These are phyloP conservation scores for Cetonia aurata DNA, from an alignment of 2,888 invertebrate genomes.

Conservation along the genomic window DNA sequence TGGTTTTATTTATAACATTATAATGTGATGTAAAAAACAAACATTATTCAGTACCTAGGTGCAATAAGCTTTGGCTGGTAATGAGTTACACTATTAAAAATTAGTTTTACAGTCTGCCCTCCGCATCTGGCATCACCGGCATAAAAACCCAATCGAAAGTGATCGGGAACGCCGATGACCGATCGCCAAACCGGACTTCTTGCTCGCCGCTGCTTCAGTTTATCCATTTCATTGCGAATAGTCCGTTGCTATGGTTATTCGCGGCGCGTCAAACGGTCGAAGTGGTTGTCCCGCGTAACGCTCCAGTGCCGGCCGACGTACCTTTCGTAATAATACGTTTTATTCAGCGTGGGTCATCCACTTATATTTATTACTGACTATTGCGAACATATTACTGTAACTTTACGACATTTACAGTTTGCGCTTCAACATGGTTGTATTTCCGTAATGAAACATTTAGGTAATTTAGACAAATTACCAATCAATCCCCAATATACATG, in stretches of 20 bases:
- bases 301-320: slow-evolving; percentile 22
- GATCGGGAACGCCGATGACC: slow-evolving; percentile 37
- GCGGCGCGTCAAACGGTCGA: slow-evolving; percentile 36
- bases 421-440: background rate
- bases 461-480: background rate
- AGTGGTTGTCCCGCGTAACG: slow-evolving; percentile 35
- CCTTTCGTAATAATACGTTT: slow-evolving; percentile 18
- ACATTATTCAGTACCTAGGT: no score
- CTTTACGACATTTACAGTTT: background rate
- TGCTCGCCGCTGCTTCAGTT: slow-evolving; percentile 2
- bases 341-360: background rate
- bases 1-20: no score
- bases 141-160: slow-evolving; percentile 34
- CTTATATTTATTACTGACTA: background rate
- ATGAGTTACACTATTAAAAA: no score
- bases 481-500: no score
- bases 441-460: background rate
- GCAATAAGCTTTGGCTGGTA: no score
- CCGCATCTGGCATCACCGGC: slow-evolving; percentile 2
- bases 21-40: no score
- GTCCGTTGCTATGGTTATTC: slow-evolving; percentile 45
- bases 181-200: slow-evolving; percentile 40
- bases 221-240: slow-evolving; percentile 37
- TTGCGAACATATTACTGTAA: background rate
- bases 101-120: background rate